phyloP scores from a whole-genome alignment of 2,113 vertebrate genomes.

The Leucosticte australis region DNA sequence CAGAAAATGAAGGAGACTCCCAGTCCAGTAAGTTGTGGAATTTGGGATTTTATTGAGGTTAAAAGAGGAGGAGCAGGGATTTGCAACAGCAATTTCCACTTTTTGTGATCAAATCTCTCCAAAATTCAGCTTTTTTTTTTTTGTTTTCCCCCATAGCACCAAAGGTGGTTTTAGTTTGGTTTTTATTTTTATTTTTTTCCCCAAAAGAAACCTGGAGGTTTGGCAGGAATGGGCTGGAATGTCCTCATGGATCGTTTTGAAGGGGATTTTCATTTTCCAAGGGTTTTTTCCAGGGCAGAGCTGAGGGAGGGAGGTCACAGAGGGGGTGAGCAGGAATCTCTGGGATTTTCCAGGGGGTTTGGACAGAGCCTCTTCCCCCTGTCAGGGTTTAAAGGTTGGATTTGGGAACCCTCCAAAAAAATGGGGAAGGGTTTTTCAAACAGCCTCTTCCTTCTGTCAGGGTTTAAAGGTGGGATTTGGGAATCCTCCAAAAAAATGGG shows the following conservation, averaged over 20 bases:
- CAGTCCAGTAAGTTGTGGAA: constrained; percentile 80
- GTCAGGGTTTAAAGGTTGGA: not conserved
- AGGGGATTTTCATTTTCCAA: not conserved
- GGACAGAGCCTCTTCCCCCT: not conserved
- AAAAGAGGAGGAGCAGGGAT: not conserved
- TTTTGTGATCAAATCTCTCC: not conserved
- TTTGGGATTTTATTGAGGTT: rapidly evolving
- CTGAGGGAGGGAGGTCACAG: too few relatives aligned
- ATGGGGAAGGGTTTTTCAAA: not conserved
- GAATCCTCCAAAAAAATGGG: too few relatives aligned
- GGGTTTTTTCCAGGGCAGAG: not conserved
- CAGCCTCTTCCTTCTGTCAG: too few relatives aligned
- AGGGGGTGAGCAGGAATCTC: not conserved
- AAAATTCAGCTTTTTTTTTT: not conserved
- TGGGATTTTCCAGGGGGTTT: not conserved
- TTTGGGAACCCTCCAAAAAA: not conserved
- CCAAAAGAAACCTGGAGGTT: not conserved
- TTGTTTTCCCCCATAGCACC: rapidly evolving
- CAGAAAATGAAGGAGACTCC: constrained; percentile 89
- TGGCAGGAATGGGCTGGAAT: not conserved
- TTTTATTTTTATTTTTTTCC: too few relatives aligned
- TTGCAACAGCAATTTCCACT: not conserved
- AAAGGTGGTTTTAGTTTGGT: not conserved
- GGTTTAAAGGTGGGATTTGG: not conserved
- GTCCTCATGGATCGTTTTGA: not conserved